phyloP scores from a whole-genome alignment of 1,140 invertebrate genomes.

The Drosophila setifemur region DNA sequence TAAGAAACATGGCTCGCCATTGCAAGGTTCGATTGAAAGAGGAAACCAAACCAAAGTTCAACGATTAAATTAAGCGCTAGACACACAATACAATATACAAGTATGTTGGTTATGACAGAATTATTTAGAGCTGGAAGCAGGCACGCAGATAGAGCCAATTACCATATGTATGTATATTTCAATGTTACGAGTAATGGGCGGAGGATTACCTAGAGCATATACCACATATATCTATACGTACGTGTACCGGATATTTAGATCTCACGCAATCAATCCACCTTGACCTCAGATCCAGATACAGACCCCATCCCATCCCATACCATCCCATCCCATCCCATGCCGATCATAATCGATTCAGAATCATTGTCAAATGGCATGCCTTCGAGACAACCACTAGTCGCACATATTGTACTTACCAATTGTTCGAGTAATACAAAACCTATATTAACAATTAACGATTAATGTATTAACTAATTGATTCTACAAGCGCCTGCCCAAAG shows the following conservation, averaged over 20 bases:
- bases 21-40: constrained; percentile 22
- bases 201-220: constrained; percentile 30
- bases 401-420: constrained; percentile 58
- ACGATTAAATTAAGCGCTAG: constrained; percentile 78
- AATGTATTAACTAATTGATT: constrained; percentile 64
- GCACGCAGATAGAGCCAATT: constrained; percentile 19
- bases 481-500: constrained; percentile 72
- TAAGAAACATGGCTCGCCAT: constrained; percentile 17
- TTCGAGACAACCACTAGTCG: constrained; percentile 16
- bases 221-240: constrained; percentile 33
- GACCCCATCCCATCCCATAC: background rate
- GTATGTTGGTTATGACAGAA: constrained; percentile 47
- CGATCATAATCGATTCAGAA: constrained; percentile 9
- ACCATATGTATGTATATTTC: constrained; percentile 64
- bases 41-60: constrained; percentile 61
- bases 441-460: constrained; percentile 50
- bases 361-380: constrained; percentile 7
- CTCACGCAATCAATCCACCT: constrained; percentile 28
- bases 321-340: background rate
- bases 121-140: constrained; percentile 40
- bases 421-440: constrained; percentile 24
- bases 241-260: constrained; percentile 47
- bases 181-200: constrained; percentile 60
- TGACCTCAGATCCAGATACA: too few species aligned
- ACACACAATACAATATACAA: constrained; percentile 67